These are phyloP conservation scores for Serripes groenlandicus DNA, from an alignment of 2,888 invertebrate genomes.

Conservation along the genomic window DNA sequence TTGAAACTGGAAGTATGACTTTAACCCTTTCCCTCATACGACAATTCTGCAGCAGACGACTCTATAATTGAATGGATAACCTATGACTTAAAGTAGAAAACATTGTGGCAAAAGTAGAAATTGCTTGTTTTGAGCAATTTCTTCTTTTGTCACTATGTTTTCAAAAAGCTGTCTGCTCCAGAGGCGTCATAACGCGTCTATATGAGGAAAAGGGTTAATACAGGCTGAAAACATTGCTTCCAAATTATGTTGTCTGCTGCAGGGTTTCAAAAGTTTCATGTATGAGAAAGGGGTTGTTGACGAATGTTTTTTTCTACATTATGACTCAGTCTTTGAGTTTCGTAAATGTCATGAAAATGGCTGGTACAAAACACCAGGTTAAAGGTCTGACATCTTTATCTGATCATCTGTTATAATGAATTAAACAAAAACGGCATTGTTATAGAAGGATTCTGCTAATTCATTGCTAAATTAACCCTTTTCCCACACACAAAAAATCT, in stretches of 20 bases:
- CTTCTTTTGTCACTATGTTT: not conserved
- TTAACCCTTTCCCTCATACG: not conserved
- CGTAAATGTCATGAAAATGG: no score
- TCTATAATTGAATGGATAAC: not conserved
- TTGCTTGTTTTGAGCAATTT: constrained; percentile 6
- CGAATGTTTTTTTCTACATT: no score
- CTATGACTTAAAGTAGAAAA: not conserved
- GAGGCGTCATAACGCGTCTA: not conserved
- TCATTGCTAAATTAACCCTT: no score
- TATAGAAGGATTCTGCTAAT: no score
- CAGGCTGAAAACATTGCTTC: no score
- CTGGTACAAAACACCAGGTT: no score
- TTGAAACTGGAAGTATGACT: not conserved
- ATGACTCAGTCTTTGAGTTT: no score
- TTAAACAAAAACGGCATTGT: not conserved
- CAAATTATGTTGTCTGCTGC: no score
- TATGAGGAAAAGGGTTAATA: not conserved
- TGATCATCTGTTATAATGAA: not conserved
- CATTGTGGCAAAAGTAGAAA: not conserved
- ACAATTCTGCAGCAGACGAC: not conserved
- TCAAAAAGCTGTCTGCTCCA: not conserved
- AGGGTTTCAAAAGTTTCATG: no score
- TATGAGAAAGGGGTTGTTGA: not conserved
- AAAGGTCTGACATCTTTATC: constrained; percentile 10
- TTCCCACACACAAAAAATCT: no score